phyloP scores from a whole-genome alignment of 2,888 invertebrate species.

The Maniola hyperantus region DNA sequence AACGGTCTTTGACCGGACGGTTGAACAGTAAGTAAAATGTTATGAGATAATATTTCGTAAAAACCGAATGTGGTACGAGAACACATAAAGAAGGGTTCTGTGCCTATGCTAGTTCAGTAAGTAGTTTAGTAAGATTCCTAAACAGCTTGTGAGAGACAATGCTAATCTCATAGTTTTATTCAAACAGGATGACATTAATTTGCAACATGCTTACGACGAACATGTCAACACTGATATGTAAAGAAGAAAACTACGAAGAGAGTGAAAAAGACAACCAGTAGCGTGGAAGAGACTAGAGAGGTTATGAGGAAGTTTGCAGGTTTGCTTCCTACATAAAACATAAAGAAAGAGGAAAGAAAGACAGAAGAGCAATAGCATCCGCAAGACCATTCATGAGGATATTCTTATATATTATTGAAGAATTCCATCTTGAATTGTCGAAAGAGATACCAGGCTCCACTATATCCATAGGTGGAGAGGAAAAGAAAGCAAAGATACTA shows the following conservation, averaged over 20 bases:
- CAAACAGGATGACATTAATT: too few species aligned
- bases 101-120: too few species aligned
- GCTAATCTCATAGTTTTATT: too few species aligned
- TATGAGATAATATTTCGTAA: too few species aligned
- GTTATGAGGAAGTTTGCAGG: constrained; percentile 10
- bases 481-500: constrained; percentile 37
- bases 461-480: constrained; percentile 38
- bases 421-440: constrained; percentile 26
- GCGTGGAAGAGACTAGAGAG: background rate
- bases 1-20: too few species aligned
- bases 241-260: background rate
- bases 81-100: too few species aligned
- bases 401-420: constrained; percentile 31
- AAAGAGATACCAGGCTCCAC: constrained; percentile 35
- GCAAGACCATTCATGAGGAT: constrained; percentile 26
- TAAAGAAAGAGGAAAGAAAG: constrained; percentile 36
- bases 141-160: too few species aligned
- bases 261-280: background rate
- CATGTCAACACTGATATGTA: too few species aligned
- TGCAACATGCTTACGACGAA: too few species aligned
- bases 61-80: too few species aligned
- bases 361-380: constrained; percentile 36
- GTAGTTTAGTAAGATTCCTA: too few species aligned
- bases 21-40: too few species aligned
- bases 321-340: constrained; percentile 3